A percentile compares a stretch with the other conserved stretches of the same genome.
These are phyloP conservation scores for Sialis fuliginosa DNA, from an alignment of 2,888 invertebrate species.

Conservation along the genomic window DNA sequence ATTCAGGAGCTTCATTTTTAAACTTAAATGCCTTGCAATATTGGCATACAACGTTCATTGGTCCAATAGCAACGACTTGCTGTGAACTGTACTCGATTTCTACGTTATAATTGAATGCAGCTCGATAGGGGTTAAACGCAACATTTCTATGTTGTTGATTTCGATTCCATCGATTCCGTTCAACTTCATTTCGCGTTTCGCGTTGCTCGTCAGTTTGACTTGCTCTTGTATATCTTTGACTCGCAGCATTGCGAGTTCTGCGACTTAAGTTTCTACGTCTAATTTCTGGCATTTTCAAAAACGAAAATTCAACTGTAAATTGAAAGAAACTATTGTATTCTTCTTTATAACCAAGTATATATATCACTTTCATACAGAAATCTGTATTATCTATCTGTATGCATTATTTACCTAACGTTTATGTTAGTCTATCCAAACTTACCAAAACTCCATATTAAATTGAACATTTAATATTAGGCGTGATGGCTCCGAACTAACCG, in stretches of 20 bases:
- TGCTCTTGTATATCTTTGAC: constrained; percentile 16
- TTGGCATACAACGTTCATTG: constrained; percentile 2
- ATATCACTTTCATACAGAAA: no score
- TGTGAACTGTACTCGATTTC: constrained; percentile 8
- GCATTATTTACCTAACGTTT: no score
- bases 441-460: no score
- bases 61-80: no score
- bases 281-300: no score
- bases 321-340: no score
- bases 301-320: no score
- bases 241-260: constrained; percentile 16
- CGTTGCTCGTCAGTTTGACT: constrained; percentile 13
- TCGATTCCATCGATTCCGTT: constrained; percentile 4
- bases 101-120: constrained; percentile 9
- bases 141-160: neutral
- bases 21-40: constrained; percentile 6
- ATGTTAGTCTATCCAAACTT: no score
- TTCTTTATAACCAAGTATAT: no score
- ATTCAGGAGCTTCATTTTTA: constrained; percentile 6
- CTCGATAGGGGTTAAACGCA: constrained; percentile 8
- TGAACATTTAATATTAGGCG: no score
- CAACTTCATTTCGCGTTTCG: constrained; percentile 7
- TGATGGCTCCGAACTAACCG: no score
- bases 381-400: no score
- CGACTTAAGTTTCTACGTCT: constrained; percentile 10